Evolutionary conservation across 2,797 vertebrate species (phyloP), one percentile per base, ranked within the genome.

Genomic region (Hyperoplus immaculatus): DNA sequence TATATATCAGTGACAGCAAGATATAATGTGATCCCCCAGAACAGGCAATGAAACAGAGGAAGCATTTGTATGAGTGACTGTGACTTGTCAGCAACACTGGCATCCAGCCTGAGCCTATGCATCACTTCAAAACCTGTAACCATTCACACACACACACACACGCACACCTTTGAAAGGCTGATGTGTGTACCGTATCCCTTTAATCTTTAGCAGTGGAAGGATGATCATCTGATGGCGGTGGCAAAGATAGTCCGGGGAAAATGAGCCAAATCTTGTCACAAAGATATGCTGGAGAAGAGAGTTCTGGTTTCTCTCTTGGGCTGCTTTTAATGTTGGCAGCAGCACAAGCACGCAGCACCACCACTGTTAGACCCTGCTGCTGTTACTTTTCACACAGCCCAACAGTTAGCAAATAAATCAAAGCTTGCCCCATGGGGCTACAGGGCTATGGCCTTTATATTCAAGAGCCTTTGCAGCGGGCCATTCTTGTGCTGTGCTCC

Each of bases 401-500:
- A 84, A 81, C 76, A 70, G 67, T 88, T 87, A 84, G 90, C 88
- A 90, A 89, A 89, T 89, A 91, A 92, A 91, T 91, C 84, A 91
- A 82, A 88, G 89, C 78, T 3, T 75, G 74, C 84, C 88, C 69
- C 88, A 53, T 4, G 82, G 83, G 88, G 60, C 64, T 77, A n/a
- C 78, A 55, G 65, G 74, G 72, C 82, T 77, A 12, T 10, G 46
- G 71, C 79, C 84, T 90, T 90, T 87, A 80, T 84, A 88, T 92
- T 89, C 81, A 72, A 41, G 65, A 78, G 75, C 60, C 80, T 88
- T 82, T 84, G 75, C 80, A 18, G 70, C 0, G 4, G 73, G 78
- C 81, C 69, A 55, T 87, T 89, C 70, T 80, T 16, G 53, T 66
- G 62, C 74, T 85, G 72, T 38, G 57, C 66, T 86, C 72, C 57